A percentile compares a stretch with the other conserved stretches of the same genome.
Conservation (phyloP, 2,113 vertebrate species). For the Forbesichthys papilliferus region DNA sequence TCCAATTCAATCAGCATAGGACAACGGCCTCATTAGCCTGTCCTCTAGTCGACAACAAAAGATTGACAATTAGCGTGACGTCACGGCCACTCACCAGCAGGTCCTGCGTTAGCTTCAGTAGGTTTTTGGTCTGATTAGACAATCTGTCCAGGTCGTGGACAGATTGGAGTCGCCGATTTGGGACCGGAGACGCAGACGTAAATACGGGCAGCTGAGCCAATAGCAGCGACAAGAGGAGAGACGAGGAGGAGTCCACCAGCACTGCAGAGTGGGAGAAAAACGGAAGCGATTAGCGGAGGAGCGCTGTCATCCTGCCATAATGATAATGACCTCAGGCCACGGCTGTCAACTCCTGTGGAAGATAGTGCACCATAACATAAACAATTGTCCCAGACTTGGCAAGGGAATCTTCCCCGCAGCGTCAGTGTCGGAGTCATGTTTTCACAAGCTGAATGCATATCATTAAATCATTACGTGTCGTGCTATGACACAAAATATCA, state of each 20-base stretch:
- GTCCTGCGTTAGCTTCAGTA: conserved; percentile 78
- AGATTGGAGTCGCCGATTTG: conserved; percentile 47
- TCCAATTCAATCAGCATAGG: conserved; percentile 32
- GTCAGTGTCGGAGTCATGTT: conserved; percentile 65
- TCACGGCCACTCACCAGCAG: conserved; percentile 74
- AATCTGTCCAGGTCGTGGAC: conserved; percentile 74
- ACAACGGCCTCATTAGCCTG: conserved; percentile 19
- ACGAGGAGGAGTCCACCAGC: conserved; percentile 78
- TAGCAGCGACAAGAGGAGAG: conserved; percentile 77
- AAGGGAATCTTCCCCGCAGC: conserved; percentile 27
- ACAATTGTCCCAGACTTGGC: conserved; percentile 72
- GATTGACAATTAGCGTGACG: conserved; percentile 14
- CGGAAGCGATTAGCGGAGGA: conserved; percentile 68
- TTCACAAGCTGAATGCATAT: conserved; percentile 65
- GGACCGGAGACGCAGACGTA: conserved; percentile 67
- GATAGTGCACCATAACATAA: conserved; percentile 70
- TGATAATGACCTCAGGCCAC: conserved; percentile 64
- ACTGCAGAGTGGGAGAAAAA: conserved; percentile 67
- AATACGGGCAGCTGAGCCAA: conserved; percentile 78
- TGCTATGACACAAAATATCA: conserved; percentile 58
- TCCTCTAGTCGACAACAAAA: conserved; percentile 12
- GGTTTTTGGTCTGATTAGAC: conserved; percentile 79
- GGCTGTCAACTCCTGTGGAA: conserved; percentile 60
- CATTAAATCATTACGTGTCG: conserved; percentile 58
- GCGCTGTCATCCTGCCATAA: conserved; percentile 65